phyloP scores from a whole-genome alignment of 1,140 invertebrate genomes.

The Drosophila auraria region DNA sequence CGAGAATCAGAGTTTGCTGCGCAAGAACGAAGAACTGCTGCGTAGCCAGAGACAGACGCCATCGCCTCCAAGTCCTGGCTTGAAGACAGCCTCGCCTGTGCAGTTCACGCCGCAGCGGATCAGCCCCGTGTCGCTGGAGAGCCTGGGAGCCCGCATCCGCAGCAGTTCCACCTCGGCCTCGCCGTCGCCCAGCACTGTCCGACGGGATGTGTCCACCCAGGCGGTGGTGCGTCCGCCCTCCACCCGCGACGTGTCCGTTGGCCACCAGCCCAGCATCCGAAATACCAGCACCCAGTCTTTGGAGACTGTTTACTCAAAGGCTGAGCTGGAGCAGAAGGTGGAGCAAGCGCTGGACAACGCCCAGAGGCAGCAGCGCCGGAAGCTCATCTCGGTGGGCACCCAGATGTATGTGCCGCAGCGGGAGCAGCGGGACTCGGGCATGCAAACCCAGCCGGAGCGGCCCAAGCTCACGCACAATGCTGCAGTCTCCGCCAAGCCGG shows the following conservation, averaged over 20 bases:
- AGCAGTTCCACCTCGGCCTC: slow-evolving; percentile 65
- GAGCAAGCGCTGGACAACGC: slow-evolving; percentile 47
- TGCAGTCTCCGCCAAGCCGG: slow-evolving; percentile 60
- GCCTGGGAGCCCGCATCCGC: slow-evolving; percentile 71
- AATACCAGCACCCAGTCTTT: slow-evolving; percentile 57
- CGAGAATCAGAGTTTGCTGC: slow-evolving; percentile 89
- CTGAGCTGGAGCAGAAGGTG: slow-evolving; percentile 61
- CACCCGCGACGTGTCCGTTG: slow-evolving; percentile 71
- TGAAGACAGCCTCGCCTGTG: slow-evolving; percentile 65
- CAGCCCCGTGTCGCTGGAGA: slow-evolving; percentile 79
- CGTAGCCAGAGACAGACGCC: slow-evolving; percentile 83
- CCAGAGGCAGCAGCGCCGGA: slow-evolving; percentile 77
- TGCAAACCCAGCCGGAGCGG: slow-evolving; percentile 75
- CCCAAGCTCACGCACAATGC: slow-evolving; percentile 57
- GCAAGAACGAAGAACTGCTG: slow-evolving; percentile 85
- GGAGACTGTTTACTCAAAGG: slow-evolving; percentile 66
- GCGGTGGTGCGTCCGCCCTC: slow-evolving; percentile 83
- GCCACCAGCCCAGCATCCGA: slow-evolving; percentile 36
- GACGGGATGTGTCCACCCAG: slow-evolving; percentile 89
- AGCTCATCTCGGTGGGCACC: slow-evolving; percentile 78
- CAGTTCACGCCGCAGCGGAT: slow-evolving; percentile 82
- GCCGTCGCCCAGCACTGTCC: slow-evolving; percentile 49
- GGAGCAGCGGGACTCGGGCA: slow-evolving; percentile 62
- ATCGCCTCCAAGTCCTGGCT: slow-evolving; percentile 68
- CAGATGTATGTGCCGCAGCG: slow-evolving; percentile 76